Conservation (phyloP, 2,797 vertebrate genomes). For the Labroides dimidiatus region DNA sequence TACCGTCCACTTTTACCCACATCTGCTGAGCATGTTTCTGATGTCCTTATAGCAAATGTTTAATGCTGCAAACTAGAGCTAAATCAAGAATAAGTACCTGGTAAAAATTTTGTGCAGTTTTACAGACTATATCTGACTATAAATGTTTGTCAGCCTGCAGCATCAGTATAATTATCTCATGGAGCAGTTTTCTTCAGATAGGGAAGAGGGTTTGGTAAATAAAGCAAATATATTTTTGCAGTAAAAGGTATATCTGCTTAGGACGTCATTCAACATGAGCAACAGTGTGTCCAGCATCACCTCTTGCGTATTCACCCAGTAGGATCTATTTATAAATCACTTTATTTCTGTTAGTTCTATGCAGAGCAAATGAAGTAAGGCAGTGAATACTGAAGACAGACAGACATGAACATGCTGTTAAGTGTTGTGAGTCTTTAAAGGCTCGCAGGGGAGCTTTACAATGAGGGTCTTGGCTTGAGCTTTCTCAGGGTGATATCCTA, state of each 20-base stretch:
- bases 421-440: constrained; percentile 6
- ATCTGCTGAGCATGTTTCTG: constrained; percentile 3
- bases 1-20: constrained; percentile 5
- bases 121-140: neutral
- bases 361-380: neutral
- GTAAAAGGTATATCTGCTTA: too few species aligned
- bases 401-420: neutral
- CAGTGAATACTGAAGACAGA: constrained; percentile 4
- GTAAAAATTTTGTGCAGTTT: neutral
- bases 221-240: too few species aligned
- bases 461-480: neutral
- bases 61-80: neutral
- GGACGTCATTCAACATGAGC: too few species aligned
- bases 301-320: neutral
- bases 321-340: neutral
- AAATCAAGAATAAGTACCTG: neutral
- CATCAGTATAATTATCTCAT: neutral
- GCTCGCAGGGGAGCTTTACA: constrained; percentile 3
- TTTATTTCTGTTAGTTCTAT: neutral
- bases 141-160: neutral
- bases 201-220: too few species aligned
- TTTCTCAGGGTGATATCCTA: constrained; percentile 19
- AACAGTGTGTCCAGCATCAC: too few species aligned
- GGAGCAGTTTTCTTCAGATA: neutral
- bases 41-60: neutral